Base-by-base conservation (phyloP, 2,113 vertebrate genomes). In the Caranx ignobilis region DNA sequence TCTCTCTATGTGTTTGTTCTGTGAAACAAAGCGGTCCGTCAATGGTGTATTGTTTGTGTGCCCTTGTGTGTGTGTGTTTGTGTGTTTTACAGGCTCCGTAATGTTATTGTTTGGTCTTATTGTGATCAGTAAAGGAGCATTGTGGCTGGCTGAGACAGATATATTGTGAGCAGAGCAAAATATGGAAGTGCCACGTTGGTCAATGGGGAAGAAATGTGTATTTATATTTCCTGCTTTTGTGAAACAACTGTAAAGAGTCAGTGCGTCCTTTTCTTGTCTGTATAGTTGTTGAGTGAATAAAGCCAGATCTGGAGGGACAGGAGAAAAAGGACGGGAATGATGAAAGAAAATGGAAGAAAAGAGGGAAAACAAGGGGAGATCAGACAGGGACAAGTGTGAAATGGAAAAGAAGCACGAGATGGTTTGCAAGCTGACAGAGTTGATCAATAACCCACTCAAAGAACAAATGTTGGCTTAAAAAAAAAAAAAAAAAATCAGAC, bases 171-270 rank as follows among this genome's bases (percentile, higher is more conserved):
- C 87, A 67, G 60, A 59, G 88, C 82, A 91, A 92, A 92, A 92
- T 89, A 81, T 90, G 88, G 90, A 89, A 75, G 64, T 61, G 73
- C 65, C 62, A n/a, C 45, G 43, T 66, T 39, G 57, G 87, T 86
- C 77, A 82, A 85, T 74, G 66, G 81, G 85, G 75, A 83, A 89
- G 52, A 92, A 90, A 90, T 85, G 89, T 63, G 75, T 86, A 88
- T 88, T 90, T 91, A 84, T 83, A 85, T 91, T 92, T 92, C 90
- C 86, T 87, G 85, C 87, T 85, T 89, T 90, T 93, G 88, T 91
- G 50, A 86, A 83, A 41, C 50, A 31, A 81, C 66, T 68, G 56
- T 34, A 50, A 35, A 43, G n/a, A 81, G 43, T 77, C 66, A 35
- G 26, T 74, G 62, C 10, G 54, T 55, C 37, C 50, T 82, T 88